Percentiles rank a stretch among this genome's conserved stretches.
Evolutionary conservation across 2,888 invertebrate genomes (phyloP).

Genomic region (Netelia virgata): DNA sequence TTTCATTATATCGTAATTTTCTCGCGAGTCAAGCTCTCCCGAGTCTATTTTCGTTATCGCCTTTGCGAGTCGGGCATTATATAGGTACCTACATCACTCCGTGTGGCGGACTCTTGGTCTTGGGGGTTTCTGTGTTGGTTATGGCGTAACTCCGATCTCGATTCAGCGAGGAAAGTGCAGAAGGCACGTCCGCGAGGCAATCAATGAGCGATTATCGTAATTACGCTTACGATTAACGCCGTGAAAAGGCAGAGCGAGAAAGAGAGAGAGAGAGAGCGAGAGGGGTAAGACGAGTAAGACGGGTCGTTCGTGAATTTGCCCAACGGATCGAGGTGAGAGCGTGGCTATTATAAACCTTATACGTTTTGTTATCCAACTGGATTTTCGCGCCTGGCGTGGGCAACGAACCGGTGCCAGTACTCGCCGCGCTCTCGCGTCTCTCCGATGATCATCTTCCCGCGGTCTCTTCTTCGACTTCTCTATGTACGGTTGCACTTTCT

Average conservation of each 20-base stretch:
- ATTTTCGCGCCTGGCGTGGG: slow-evolving; percentile 63
- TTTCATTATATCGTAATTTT: slow-evolving; percentile 31
- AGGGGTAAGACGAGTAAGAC: neutral
- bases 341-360: slow-evolving; percentile 46
- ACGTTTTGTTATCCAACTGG: slow-evolving; percentile 45
- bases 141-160: slow-evolving; percentile 58
- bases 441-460: slow-evolving; percentile 63
- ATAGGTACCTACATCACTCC: slow-evolving; percentile 36
- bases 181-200: slow-evolving; percentile 78
- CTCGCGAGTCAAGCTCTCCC: slow-evolving; percentile 2
- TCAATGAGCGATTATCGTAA: slow-evolving; percentile 81
- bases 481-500: slow-evolving; percentile 75
- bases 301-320: slow-evolving; percentile 65
- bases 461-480: slow-evolving; percentile 37
- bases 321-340: neutral
- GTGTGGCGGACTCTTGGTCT: neutral
- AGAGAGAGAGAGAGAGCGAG: neutral
- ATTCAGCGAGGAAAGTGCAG: slow-evolving; percentile 73
- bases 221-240: slow-evolving; percentile 79
- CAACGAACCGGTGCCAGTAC: slow-evolving; percentile 51
- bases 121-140: neutral
- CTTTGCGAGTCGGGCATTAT: slow-evolving; percentile 30
- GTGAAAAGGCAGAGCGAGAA: slow-evolving; percentile 4
- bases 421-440: slow-evolving; percentile 31
- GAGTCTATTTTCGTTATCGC: slow-evolving; percentile 58